These are phyloP conservation scores for Fissipunctia ypsillon DNA, from an alignment of 2,888 invertebrate genomes.

Conservation along the genomic window DNA sequence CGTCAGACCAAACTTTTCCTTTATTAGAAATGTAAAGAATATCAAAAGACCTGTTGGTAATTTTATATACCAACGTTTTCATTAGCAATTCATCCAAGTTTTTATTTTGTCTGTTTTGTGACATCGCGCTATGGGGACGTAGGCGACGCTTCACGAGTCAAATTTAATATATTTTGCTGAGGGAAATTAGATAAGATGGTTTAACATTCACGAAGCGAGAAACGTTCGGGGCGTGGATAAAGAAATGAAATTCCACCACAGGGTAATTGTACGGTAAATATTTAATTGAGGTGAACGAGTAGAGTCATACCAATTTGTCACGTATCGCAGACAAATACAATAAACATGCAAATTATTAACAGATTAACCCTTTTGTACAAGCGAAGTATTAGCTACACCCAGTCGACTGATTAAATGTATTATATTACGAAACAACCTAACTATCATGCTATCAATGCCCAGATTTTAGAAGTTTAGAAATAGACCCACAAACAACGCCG, in stretches of 20 bases:
- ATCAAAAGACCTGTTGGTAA: slow-evolving; percentile 80
- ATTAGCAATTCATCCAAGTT: slow-evolving; percentile 82
- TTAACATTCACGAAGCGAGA: slow-evolving; percentile 69
- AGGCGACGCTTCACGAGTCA: slow-evolving; percentile 69
- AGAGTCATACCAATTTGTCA: slow-evolving; percentile 47
- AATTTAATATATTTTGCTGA: slow-evolving; percentile 78
- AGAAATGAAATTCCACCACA: slow-evolving; percentile 69
- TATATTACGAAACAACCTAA: slow-evolving; percentile 44
- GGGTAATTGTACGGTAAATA: slow-evolving; percentile 59
- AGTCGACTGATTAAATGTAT: slow-evolving; percentile 49
- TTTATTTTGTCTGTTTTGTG: slow-evolving; percentile 77
- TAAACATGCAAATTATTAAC: slow-evolving; percentile 59
- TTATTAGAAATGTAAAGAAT: slow-evolving; percentile 83
- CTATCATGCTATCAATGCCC: slow-evolving; percentile 63
- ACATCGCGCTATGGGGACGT: slow-evolving; percentile 65
- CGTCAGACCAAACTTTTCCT: slow-evolving; percentile 78
- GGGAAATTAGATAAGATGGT: slow-evolving; percentile 77
- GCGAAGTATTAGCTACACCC: slow-evolving; percentile 51
- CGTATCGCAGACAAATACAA: slow-evolving; percentile 43
- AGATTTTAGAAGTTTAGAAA: slow-evolving; percentile 49
- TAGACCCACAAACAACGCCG: slow-evolving; percentile 61
- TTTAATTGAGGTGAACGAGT: slow-evolving; percentile 57
- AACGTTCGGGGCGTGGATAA: slow-evolving; percentile 63
- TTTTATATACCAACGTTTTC: slow-evolving; percentile 83
- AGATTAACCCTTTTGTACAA: slow-evolving; percentile 41